Evolutionary conservation across 2,797 vertebrate species (phyloP), one percentile per base, ranked within the genome.

Genomic region (Zenarchopterus dispar): DNA sequence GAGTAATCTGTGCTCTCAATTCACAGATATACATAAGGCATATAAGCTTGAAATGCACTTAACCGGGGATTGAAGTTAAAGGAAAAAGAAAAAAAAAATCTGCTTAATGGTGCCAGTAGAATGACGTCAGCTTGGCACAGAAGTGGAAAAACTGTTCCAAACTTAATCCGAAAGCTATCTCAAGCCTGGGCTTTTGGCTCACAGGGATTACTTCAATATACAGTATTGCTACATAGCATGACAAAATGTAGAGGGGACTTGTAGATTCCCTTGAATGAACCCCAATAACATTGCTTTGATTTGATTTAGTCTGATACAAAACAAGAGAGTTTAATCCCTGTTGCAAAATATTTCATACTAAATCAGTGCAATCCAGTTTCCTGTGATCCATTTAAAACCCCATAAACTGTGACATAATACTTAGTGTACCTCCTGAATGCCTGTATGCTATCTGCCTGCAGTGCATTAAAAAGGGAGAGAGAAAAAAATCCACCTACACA

Each of bases 401-500:
- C n/a, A n/a, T 18, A 8, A 39, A 39, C 33, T 10, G 54, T 56
- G 52, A 78, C 33, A 64, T 48, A 51, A 22, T 0, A 18, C 36
- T 68, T 4, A 39, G 46, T 41, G 16, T 52, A 22, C 26, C 8
- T 22, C 36, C 33, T 36, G 33, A 13, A 36, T 5, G 24, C 10
- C 47, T 36, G 18, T 43, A 26, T 17, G 26, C 17, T 55, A 53
- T 22, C 13, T 36, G 17, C 42, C 51, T 45, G 36, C 26, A 23
- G 47, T 22, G 18, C 23, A 58, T 59, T 60, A 48, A 58, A 61
- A 48, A 22, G 22, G 21, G 62, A 60, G 5, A 47, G 8, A 39
- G 57, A 63, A 59, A 62, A 16, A 17, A 26, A 66, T 17, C 72
- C 67, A 66, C 70, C 69, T 51, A 54, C 67, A 58, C 61, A 33